phyloP scores from a whole-genome alignment of 2,113 vertebrate species.

The Brachypteracias leptosomus region DNA sequence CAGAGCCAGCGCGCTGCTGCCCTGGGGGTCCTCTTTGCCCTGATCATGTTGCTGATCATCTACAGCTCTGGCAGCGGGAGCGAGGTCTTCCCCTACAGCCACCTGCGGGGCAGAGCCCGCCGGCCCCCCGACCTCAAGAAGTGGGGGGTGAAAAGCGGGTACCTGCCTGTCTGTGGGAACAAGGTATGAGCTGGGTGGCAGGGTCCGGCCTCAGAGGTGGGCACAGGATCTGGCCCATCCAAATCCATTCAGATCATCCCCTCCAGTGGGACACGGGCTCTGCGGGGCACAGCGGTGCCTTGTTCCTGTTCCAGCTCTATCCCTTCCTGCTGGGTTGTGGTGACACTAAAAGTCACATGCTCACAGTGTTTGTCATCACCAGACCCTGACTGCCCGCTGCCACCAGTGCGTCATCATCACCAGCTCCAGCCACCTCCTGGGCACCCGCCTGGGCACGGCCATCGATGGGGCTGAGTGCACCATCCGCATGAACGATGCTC shows the following conservation, averaged over 20 bases:
- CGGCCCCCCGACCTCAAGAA: constrained; percentile 81
- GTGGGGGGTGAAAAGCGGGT: constrained; percentile 83
- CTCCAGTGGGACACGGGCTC: background rate
- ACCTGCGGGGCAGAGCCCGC: constrained; percentile 57
- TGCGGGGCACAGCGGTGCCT: fast-evolving
- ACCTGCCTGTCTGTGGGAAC: constrained; percentile 84
- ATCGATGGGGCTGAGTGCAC: constrained; percentile 88
- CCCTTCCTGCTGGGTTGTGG: fast-evolving
- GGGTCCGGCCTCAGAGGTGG: fast-evolving
- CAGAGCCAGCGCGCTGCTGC: constrained; percentile 88
- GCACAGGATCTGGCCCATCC: background rate
- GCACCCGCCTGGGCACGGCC: constrained; percentile 79
- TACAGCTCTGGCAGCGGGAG: constrained; percentile 88
- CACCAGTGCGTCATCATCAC: constrained; percentile 88
- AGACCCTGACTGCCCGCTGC: constrained; percentile 88
- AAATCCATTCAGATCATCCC: background rate
- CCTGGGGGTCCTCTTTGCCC: constrained; percentile 83
- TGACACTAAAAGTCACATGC: background rate
- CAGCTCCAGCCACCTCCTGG: constrained; percentile 95
- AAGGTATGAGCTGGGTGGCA: constrained; percentile 76
- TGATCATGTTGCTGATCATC: constrained; percentile 92
- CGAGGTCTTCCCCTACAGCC: constrained; percentile 75
- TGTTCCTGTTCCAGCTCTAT: background rate
- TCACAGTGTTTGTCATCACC: background rate
- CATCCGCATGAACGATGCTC: constrained; percentile 97